Evolutionary conservation across 2,113 vertebrate species (phyloP), one percentile per base, ranked within the genome.

Genomic region (Anas platyrhynchos): DNA sequence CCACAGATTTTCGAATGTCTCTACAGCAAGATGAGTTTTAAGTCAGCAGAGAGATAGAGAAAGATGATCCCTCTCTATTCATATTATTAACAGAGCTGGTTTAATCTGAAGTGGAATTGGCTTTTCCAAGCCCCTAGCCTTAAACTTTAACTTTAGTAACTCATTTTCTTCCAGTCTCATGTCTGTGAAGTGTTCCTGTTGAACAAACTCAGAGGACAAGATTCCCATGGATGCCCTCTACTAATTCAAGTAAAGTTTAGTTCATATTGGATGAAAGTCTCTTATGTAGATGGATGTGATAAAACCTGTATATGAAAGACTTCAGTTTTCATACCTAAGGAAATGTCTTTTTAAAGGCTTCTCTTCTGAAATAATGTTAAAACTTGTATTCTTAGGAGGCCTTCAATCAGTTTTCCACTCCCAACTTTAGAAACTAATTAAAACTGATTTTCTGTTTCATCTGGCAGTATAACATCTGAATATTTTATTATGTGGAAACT

Each of bases 51-150:
- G 22, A n/a, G 21, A 41, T 11, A 18, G 26, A n/a, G 5, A 43
- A 7, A 43, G 21, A 17, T 26, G 21, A 2, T 2, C 9, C 2
- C 3, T 59, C 48, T 67, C 8, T 65, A 14, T 41, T 25, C 23
- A 3, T 0, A 1, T 61, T 61, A 27, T 52, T 76, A 36, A 7
- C 6, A 8, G 9, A n/a, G 15, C 13, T 75, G 18, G 31, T 9
- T 8, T 13, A 88, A 4, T 50, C 31, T 88, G 62, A 85, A 76
- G 5, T 4, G 20, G 5, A 85, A 59, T 2, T 15, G 14, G 2
- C 2, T 67, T 34, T 84, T 67, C 32, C 13, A 75, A 10, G n/a
- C 36, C 7, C 26, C 36, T 38, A 54, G 16, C 68, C 48, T 54
- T 54, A 14, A 36, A 9, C 54, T 72, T 52, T 29, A 74, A 44